phyloP scores from a whole-genome alignment of 2,888 invertebrate genomes.

The Cheilosia scutellata region DNA sequence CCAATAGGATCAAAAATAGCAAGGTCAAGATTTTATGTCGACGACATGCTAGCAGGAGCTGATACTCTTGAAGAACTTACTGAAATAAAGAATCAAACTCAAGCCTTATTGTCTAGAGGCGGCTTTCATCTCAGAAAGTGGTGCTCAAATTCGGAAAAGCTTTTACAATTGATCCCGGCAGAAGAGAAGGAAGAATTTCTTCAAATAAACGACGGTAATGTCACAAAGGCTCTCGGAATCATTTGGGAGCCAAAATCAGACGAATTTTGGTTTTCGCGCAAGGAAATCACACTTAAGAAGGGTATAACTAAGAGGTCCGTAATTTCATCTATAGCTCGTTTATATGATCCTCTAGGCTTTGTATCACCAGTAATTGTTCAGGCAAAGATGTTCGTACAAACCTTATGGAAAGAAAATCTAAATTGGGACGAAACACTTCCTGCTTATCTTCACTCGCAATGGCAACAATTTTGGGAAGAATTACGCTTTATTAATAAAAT shows the following conservation, averaged over 20 bases:
- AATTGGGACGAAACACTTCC: constrained; percentile 10
- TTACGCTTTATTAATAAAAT: not conserved
- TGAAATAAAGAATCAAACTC: constrained; percentile 9
- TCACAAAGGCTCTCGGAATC: constrained; percentile 27
- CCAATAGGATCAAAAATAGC: constrained; percentile 7
- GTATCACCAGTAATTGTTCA: not conserved
- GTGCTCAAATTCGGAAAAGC: constrained; percentile 2
- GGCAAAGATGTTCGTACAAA: constrained; percentile 9
- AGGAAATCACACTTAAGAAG: not conserved
- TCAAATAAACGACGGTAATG: constrained; percentile 1
- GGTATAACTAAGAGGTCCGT: not conserved
- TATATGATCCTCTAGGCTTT: constrained; percentile 22
- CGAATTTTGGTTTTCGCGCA: not conserved
- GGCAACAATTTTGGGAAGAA: constrained; percentile 8
- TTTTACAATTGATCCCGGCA: not conserved
- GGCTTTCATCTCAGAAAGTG: constrained; percentile 16
- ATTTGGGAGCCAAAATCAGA: constrained; percentile 20
- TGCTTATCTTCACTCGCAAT: not conserved
- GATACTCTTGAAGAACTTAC: constrained; percentile 10
- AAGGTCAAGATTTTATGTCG: constrained; percentile 9
- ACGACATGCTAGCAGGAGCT: constrained; percentile 14
- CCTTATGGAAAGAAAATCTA: not conserved
- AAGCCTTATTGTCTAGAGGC: constrained; percentile 1
- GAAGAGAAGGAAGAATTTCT: constrained; percentile 2
- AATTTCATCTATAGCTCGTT: not conserved